Evolutionary conservation across 2,888 invertebrate genomes (phyloP), one percentile per base, ranked within the genome.

Genomic region (Dolichomitus sp.): DNA sequence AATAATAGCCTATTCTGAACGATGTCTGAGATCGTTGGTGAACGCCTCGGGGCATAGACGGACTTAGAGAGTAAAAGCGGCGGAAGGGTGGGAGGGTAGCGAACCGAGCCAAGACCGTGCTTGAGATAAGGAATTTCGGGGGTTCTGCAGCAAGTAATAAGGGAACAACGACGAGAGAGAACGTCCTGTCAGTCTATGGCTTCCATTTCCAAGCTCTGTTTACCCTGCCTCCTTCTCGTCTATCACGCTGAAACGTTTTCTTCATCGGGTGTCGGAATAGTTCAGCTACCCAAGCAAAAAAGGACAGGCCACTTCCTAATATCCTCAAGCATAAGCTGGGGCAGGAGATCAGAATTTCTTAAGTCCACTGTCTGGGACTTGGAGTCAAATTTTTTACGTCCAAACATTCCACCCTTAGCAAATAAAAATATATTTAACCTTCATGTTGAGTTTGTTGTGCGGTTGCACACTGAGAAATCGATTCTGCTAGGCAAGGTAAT

Each of bases 1-100:
- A 76, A 76, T 76, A 76, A 76, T 76, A 76, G 75, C 66, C 75
- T 57, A 76, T 76, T 76, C 66, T 76, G 19, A 33, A 45, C 75
- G 42, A 76, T 76, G 75, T 48, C 75, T 66, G 75, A 68, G 75
- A 76, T 68, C 57, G 66, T 59, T 33, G 75, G 33, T 11, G 50
- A 76, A 59, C 48, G 66, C 75, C 59, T n/a, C 66, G 59, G n/a
- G 75, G 66, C 75, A 68, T 45, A 68, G 66, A 45, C 30, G 65
- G 17, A 33, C 12, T 19, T n/a, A 19, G 33, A 30, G 37, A 48
- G 42, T 30, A 9, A 48, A 30, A 45, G 57, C 6, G 42, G 27
- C 45, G 30, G 17, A n/a, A n/a, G 27, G 48, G 4, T 17, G 19
- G 40, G 65, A 19, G 45, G 4, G 7, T 27, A 30, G 30, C 27